Conservation (phyloP, 2,797 vertebrate species). For the Gobionotothen gibberifrons region DNA sequence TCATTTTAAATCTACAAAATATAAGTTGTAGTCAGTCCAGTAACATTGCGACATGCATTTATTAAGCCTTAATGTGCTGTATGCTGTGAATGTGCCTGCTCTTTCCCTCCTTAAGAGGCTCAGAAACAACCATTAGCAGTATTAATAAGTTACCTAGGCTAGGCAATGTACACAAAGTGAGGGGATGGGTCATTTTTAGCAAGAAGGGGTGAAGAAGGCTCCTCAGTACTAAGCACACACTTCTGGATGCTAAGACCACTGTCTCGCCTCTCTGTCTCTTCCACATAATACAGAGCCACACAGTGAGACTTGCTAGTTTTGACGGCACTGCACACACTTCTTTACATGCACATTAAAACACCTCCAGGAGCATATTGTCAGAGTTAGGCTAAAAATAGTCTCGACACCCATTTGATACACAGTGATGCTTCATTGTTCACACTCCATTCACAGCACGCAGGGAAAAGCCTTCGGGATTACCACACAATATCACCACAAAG, state of each 20-base stretch:
- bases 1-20: not conserved
- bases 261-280: not conserved
- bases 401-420: constrained; percentile 43
- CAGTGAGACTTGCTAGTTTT: constrained; percentile 1
- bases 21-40: not conserved
- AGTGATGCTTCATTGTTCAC: constrained; percentile 39
- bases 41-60: not conserved
- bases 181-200: not conserved
- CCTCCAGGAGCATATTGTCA: constrained; percentile 19
- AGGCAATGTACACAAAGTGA: not conserved
- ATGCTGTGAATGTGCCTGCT: not conserved
- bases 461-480: constrained; percentile 13
- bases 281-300: not conserved
- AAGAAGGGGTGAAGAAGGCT: not conserved
- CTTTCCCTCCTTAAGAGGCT: not conserved
- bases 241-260: not conserved
- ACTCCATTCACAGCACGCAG: not conserved
- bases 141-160: not conserved
- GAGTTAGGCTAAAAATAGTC: constrained; percentile 44
- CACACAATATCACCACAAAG: not conserved
- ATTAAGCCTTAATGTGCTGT: not conserved
- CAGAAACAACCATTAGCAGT: not conserved
- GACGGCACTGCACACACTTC: constrained; percentile 10
- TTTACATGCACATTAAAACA: constrained; percentile 29
- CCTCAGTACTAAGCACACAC: not conserved